phyloP scores from a whole-genome alignment of 2,888 invertebrate species.

The Heliconius cydno region DNA sequence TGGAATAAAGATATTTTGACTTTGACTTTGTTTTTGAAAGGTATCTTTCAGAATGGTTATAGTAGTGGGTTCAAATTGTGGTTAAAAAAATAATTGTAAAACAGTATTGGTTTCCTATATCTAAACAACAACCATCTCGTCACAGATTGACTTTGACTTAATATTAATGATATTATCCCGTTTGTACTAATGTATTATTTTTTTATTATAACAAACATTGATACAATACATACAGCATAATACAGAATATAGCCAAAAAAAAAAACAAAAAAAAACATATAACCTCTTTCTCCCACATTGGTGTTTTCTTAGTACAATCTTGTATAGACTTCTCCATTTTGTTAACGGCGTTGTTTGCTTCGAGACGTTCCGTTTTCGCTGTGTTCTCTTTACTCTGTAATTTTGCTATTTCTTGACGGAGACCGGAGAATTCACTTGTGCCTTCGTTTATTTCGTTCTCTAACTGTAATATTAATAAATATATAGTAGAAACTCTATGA shows the following conservation, averaged over 20 bases:
- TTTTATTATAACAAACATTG: no score
- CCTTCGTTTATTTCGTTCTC: slow-evolving; percentile 83
- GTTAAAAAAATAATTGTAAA: no score
- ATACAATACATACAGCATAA: no score
- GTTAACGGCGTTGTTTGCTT: slow-evolving; percentile 88
- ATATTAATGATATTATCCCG: no score
- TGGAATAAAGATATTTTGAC: no score
- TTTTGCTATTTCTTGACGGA: slow-evolving; percentile 86
- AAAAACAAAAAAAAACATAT: background rate
- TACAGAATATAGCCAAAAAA: background rate
- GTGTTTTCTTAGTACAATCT: slow-evolving; percentile 82
- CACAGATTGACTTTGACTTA: no score
- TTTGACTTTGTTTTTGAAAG: no score
- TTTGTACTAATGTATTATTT: no score
- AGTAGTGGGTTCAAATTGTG: no score
- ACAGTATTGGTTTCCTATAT: no score
- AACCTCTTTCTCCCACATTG: slow-evolving; percentile 82
- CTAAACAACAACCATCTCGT: no score
- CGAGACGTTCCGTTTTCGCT: slow-evolving; percentile 87
- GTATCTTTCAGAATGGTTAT: no score
- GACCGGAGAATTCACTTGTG: slow-evolving; percentile 80
- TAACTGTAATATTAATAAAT: slow-evolving; percentile 58
- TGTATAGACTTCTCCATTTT: slow-evolving; percentile 83
- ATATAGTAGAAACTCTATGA: background rate
- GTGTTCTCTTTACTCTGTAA: slow-evolving; percentile 86